These are phyloP conservation scores for Xyrauchen texanus DNA, from an alignment of 2,113 vertebrate genomes.

Conservation along the genomic window DNA sequence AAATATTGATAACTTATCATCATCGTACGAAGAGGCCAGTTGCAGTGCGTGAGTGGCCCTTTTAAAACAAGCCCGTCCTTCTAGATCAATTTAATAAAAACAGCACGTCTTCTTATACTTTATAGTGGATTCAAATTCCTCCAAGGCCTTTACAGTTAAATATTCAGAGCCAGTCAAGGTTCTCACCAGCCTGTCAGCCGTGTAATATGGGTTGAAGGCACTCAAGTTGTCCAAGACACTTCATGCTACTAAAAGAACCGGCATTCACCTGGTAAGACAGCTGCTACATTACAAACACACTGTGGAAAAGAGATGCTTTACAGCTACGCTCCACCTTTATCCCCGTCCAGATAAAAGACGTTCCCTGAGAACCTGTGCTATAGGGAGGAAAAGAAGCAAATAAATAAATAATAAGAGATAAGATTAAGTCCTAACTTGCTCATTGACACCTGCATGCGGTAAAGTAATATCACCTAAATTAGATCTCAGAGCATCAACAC, in stretches of 20 bases:
- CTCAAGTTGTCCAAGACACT: slow-evolving; percentile 29
- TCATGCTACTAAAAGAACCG: background rate
- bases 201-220: slow-evolving; percentile 43
- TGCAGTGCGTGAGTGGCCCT: no score
- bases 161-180: slow-evolving; percentile 35
- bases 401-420: background rate
- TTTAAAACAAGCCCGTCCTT: no score
- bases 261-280: slow-evolving; percentile 29
- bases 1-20: no score
- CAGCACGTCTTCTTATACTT: background rate
- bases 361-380: no score
- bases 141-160: slow-evolving; percentile 21
- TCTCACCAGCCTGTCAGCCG: slow-evolving; percentile 26
- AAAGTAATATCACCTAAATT: slow-evolving; percentile 29
- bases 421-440: slow-evolving; percentile 24
- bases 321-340: slow-evolving; percentile 7
- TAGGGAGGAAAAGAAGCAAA: no score
- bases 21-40: no score
- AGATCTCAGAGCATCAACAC: slow-evolving; percentile 27
- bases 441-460: slow-evolving; percentile 23
- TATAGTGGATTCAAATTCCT: slow-evolving; percentile 1
- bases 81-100: no score
- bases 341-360: no score
- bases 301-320: slow-evolving; percentile 4
- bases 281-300: background rate